Evolutionary conservation across 2,113 vertebrate species (phyloP), one percentile per base, ranked within the genome.

Genomic region (Pygathrix nemaeus): DNA sequence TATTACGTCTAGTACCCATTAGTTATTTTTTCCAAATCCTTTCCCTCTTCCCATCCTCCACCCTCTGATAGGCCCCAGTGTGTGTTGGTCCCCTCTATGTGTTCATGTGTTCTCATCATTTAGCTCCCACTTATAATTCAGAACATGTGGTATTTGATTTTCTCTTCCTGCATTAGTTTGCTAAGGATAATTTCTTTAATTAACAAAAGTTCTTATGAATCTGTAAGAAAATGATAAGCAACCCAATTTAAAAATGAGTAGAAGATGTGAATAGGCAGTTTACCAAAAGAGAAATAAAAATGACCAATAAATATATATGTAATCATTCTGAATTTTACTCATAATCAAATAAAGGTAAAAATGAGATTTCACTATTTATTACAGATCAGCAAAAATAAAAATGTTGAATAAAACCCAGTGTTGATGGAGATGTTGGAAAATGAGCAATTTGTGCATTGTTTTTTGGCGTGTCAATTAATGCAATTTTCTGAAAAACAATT

Each of bases 221-320:
- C 35, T 76, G 18, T 82, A 81, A 96, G 40, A 85, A 78, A 81
- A 50, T 81, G 18, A 70, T 87, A 35, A 86, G 20, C 9, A 68
- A 52, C 7, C 3, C 30, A 88, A 88, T 70, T 61, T 3, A 92
- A 84, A 92, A 66, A 79, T 79, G 52, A 4, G 43, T 59, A 94
- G 27, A 87, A 68, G 17, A 73, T 89, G 83, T 6, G 66, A 89
- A 85, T 25, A 80, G 13, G 11, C 7, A 85, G 11, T 45, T 86
- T 80, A 68, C 18, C 12, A 93, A 70, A 93, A 93, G 68, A 73
- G 3, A 97, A 79, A 66, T 55, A 73, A 72, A 96, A 90, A 52
- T 43, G 27, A 91, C 27, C 38, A 50, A 43, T 30, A 83, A 61
- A 50, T 87, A 13, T 35, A 55, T 30, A 48, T 68, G 6, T 76